Evolutionary conservation across 2,888 invertebrate species (phyloP).

Genomic region (Macrosoma leucophasiata): DNA sequence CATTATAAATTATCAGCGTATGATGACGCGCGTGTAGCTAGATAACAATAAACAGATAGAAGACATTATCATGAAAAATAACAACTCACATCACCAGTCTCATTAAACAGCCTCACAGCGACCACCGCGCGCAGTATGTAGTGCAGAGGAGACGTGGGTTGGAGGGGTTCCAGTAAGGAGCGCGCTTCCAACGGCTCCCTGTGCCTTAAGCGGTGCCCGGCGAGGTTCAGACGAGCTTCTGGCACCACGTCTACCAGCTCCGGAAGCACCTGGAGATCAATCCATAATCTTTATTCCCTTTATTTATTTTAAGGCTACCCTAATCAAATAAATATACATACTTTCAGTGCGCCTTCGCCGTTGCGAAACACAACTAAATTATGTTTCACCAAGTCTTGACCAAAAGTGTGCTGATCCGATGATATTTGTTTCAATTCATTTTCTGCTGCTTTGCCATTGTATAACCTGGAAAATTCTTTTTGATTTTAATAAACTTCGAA

Average conservation of each 20-base stretch:
- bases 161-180: constrained; percentile 90
- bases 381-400: constrained; percentile 94
- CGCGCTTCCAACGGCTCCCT: constrained; percentile 93
- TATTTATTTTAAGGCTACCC: constrained; percentile 12
- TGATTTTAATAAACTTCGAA: too few relatives aligned
- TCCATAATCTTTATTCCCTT: neutral
- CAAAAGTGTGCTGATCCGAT: constrained; percentile 85
- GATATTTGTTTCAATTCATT: constrained; percentile 90
- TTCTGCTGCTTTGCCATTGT: constrained; percentile 96
- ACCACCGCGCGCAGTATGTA: constrained; percentile 98
- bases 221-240: constrained; percentile 96
- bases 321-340: constrained; percentile 40
- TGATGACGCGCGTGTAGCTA: too few relatives aligned
- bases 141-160: constrained; percentile 95
- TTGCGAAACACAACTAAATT: constrained; percentile 96
- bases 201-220: constrained; percentile 93
- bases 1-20: too few relatives aligned
- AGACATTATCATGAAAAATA: too few relatives aligned
- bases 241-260: constrained; percentile 95
- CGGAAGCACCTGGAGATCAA: constrained; percentile 78
- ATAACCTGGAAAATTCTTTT: constrained; percentile 75
- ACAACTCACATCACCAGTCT: constrained; percentile 90
- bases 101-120: constrained; percentile 94
- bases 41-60: too few relatives aligned
- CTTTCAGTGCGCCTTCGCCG: constrained; percentile 95